A percentile compares a stretch with the other conserved stretches of the same genome.
phyloP scores from a whole-genome alignment of 2,797 vertebrate genomes.

The Gastrophryne carolinensis region DNA sequence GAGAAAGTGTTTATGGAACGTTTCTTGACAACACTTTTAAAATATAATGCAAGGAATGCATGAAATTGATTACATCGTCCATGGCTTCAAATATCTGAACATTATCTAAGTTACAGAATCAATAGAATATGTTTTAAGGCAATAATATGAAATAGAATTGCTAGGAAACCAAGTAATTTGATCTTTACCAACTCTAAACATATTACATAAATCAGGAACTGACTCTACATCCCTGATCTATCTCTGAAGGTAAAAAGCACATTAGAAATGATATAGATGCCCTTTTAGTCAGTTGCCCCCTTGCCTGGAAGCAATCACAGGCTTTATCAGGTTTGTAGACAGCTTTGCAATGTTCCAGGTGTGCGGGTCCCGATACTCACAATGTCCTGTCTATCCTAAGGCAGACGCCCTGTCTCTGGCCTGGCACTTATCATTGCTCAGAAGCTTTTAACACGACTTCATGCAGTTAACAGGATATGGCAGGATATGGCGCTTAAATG shows the following conservation, averaged over 20 bases:
- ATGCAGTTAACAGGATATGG: neutral
- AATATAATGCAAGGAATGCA: too few species aligned
- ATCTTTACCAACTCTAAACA: too few species aligned
- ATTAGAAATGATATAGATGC: neutral
- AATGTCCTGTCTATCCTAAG: neutral
- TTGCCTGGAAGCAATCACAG: neutral
- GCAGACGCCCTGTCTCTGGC: neutral
- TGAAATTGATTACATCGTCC: too few species aligned
- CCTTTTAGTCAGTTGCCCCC: neutral
- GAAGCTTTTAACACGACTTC: neutral
- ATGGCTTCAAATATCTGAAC: too few species aligned
- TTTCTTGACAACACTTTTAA: too few species aligned
- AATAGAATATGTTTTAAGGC: too few species aligned
- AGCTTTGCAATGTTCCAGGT: neutral
- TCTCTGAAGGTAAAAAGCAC: neutral
- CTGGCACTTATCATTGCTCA: constrained; percentile 44
- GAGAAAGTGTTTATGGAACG: too few species aligned
- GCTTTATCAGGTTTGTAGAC: neutral
- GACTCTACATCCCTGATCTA: neutral
- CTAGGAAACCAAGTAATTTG: too few species aligned
- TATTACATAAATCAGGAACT: neutral
- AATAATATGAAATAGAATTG: too few species aligned
- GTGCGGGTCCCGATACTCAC: neutral
- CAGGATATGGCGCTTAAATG: too few species aligned
- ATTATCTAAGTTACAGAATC: too few species aligned